Conservation (phyloP, 2,888 invertebrate genomes). For the Mystacides longicornis region DNA sequence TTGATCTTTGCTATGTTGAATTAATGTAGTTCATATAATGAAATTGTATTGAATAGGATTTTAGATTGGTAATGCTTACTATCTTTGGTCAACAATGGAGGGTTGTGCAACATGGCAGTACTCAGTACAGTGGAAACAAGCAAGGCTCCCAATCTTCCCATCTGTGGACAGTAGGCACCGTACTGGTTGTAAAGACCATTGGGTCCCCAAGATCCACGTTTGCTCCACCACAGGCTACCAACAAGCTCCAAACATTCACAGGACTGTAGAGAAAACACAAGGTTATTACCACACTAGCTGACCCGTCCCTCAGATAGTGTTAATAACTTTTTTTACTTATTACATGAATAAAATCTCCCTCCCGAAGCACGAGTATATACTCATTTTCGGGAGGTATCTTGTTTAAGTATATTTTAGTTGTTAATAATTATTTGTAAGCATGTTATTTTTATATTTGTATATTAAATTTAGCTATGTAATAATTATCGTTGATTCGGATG, state of each 20-base stretch:
- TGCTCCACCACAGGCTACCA: slow-evolving; percentile 22
- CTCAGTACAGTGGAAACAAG: slow-evolving; percentile 18
- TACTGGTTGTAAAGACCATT: slow-evolving; percentile 19
- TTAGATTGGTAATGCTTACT: slow-evolving; percentile 10
- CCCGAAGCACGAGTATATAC: too few species aligned
- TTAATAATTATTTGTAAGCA: too few species aligned
- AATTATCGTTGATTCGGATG: too few species aligned
- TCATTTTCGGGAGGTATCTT: too few species aligned
- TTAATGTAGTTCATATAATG: too few species aligned
- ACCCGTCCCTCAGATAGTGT: not conserved
- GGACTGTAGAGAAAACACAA: slow-evolving; percentile 15
- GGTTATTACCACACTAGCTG: too few species aligned
- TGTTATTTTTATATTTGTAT: too few species aligned
- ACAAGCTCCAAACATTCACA: slow-evolving; percentile 20
- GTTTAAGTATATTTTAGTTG: too few species aligned
- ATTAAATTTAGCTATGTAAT: too few species aligned
- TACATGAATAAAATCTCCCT: too few species aligned
- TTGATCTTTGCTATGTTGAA: too few species aligned
- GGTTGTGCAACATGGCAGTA: slow-evolving; percentile 23
- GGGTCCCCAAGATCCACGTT: slow-evolving; percentile 16
- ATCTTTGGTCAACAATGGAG: slow-evolving; percentile 22
- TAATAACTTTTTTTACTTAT: not conserved
- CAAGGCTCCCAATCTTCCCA: slow-evolving; percentile 21
- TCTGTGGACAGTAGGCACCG: slow-evolving; percentile 13
- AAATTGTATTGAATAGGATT: too few species aligned